phyloP scores from a whole-genome alignment of 64 coral and sea anemone species.

The Pachyseris speciosa region DNA sequence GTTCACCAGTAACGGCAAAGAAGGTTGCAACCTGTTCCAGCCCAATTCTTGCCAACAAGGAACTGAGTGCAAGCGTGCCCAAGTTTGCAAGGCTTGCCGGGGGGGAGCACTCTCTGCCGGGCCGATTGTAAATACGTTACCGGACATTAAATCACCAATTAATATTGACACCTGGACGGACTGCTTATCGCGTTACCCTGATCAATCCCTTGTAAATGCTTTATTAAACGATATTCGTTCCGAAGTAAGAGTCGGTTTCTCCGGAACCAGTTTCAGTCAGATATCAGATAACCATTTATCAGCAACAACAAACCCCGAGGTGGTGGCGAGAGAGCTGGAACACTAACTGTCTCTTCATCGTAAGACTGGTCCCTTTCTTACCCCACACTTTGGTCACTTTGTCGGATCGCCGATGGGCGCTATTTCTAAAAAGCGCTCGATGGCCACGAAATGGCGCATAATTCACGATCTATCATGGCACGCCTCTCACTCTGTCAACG shows the following conservation, averaged over 20 bases:
- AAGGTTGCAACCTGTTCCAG: constrained; percentile 26
- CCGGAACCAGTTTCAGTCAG: background rate
- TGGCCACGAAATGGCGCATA: background rate
- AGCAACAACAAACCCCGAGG: background rate
- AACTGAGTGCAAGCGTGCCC: constrained; percentile 1
- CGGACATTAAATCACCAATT: background rate
- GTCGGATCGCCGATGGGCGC: too few species aligned
- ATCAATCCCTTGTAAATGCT: background rate
- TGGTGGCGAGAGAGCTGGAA: too few species aligned
- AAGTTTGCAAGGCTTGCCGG: constrained; percentile 43
- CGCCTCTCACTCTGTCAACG: background rate
- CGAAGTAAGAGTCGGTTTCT: background rate
- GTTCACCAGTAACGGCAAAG: background rate
- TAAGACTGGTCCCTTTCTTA: background rate
- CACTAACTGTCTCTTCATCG: background rate
- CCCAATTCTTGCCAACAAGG: background rate
- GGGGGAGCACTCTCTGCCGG: background rate
- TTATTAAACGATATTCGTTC: background rate
- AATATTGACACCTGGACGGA: background rate
- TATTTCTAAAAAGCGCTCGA: too few species aligned
- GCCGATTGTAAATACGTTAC: constrained; percentile 25
- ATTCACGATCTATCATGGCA: background rate
- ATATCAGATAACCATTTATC: background rate
- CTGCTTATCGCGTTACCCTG: background rate
- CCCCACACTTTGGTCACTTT: background rate